phyloP scores from a whole-genome alignment of 2,113 vertebrate genomes.

The Sorex fumeus region DNA sequence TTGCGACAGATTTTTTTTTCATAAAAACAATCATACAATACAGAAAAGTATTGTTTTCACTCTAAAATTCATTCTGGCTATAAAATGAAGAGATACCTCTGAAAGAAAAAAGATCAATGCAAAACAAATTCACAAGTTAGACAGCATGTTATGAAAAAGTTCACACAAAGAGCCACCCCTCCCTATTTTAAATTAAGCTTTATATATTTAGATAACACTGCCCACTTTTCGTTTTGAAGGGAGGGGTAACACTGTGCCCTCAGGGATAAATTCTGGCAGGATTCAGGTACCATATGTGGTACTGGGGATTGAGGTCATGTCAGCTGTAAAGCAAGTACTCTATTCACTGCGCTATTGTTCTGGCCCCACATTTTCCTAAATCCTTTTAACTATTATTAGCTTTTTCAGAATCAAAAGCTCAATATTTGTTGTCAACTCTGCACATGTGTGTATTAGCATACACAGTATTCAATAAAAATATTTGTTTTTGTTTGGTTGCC shows the following conservation, averaged over 20 bases:
- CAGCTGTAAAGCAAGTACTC: no score
- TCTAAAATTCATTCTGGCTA: conserved; percentile 62
- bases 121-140: conserved; percentile 59
- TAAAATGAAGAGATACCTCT: conserved; percentile 62
- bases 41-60: conserved; percentile 57
- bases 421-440: background rate
- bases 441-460: conserved; percentile 14
- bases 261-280: no score
- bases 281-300: no score
- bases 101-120: conserved; percentile 42
- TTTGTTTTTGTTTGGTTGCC: no score
- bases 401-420: conserved; percentile 40
- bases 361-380: conserved; percentile 25
- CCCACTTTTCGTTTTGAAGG: no score
- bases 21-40: background rate
- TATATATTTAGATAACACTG: conserved; percentile 27
- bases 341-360: no score
- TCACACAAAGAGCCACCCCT: conserved; percentile 35
- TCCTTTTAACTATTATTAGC: conserved; percentile 48
- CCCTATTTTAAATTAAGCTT: conserved; percentile 36
- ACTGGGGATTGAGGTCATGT: no score
- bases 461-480: no score
- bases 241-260: no score
- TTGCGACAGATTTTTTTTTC: conserved; percentile 50
- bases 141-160: conserved; percentile 32